Conservation (phyloP, 37 sponge, comb jelly and placozoan species). For the Cladorhizidae sp. region DNA sequence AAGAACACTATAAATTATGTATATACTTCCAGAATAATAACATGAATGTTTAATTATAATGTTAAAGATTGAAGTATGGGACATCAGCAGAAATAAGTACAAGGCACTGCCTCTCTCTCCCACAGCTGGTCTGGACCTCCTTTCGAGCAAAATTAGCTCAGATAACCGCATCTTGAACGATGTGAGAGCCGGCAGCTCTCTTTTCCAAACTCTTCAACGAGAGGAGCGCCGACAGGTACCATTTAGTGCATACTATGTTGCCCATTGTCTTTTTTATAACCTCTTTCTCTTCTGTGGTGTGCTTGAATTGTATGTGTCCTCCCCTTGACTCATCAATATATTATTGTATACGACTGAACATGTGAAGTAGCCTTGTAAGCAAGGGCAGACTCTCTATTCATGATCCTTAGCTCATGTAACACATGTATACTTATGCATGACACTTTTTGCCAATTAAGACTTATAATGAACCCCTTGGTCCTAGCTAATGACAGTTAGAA, state of each 20-base stretch:
- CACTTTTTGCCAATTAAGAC: no score
- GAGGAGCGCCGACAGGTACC: background rate
- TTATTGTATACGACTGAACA: no score
- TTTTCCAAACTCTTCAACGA: background rate
- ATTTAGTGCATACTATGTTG: background rate
- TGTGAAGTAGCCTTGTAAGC: no score
- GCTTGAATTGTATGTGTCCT: no score
- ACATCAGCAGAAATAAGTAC: background rate
- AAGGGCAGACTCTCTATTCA: no score
- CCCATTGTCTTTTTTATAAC: background rate
- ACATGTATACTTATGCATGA: no score
- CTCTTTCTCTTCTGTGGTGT: no score
- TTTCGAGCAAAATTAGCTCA: background rate
- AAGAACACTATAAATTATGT: no score
- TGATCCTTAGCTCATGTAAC: no score
- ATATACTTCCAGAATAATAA: background rate
- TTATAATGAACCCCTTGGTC: no score
- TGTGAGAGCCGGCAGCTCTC: conserved; percentile 1
- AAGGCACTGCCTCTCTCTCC: background rate
- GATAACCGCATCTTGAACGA: background rate
- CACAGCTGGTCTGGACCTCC: background rate
- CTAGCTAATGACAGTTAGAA: no score
- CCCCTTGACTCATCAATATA: no score
- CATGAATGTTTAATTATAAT: background rate
- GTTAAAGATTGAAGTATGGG: background rate